Base-by-base conservation (phyloP, 2,113 vertebrate genomes). In the Donacobius atricapilla region DNA sequence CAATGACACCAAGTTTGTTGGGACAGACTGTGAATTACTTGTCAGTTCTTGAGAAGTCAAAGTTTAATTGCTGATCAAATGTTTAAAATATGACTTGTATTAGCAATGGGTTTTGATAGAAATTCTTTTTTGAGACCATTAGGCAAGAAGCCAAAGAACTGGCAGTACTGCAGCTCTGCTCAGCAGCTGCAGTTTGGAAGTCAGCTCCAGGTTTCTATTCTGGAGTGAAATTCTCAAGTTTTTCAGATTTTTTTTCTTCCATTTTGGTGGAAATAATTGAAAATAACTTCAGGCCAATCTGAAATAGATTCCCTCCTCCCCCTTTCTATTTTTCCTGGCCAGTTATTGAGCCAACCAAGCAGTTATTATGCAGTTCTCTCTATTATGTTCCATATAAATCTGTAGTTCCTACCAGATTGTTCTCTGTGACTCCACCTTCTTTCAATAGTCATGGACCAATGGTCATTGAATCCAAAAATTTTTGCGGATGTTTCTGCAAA, bases 41-140 rank as follows among this genome's bases (percentile, higher is more conserved):
- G 89, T 94, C 93, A 73, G 71, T 54, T 85, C 83, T 91, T 93
- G 70, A 96, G 85, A 96, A 93, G 93, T 95, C 86, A 83, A 73
- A 83, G 87, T 80, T 87, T 96, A 97, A 96, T 94, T 97, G 94
- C 93, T 96, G 82, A 94, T 96, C 72, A 93, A 71, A 97, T 76
- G 88, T 91, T 97, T 95, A 96, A 96, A 96, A 86, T 96, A 95
- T 90, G 80, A 89, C 71, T 61, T 53, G 61, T 79, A 94, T 96
- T 97, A 97, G 94, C 11, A 31, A 22, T 48, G 28, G 30, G 56
- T 94, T 95, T 95, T 85, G 25, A 37, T 84, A 69, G 50, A 51
- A 94, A 82, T 87, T 92, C 37, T 72, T 96, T 72, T 51, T 79
- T 71, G 54, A 50, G 42, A 20, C 89, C 35, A 22, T 76, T 69